Percentiles rank a stretch among this genome's conserved stretches.
phyloP scores from a whole-genome alignment of 2,797 vertebrate species.

The Petrocephalus schoutedeni region DNA sequence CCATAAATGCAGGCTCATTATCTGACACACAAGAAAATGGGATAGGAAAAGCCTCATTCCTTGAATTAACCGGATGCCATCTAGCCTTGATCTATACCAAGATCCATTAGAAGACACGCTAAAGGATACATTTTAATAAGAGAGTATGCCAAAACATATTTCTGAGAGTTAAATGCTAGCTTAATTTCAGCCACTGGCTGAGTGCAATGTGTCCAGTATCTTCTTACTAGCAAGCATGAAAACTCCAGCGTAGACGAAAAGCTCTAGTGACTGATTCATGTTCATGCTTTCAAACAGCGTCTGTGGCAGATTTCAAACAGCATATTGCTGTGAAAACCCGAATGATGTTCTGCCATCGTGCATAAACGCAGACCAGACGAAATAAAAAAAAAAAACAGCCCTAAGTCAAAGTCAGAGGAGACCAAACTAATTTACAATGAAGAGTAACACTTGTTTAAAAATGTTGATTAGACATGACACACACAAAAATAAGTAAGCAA shows the following conservation, averaged over 20 bases:
- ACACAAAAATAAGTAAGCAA: not conserved
- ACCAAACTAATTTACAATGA: not conserved
- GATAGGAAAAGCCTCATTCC: slow-evolving; percentile 4
- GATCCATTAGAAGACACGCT: slow-evolving; percentile 66
- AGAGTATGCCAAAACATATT: not conserved
- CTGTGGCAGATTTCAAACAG: not conserved
- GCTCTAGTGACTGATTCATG: not conserved
- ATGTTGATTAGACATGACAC: not conserved
- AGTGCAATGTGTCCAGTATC: not conserved
- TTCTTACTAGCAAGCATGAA: not conserved
- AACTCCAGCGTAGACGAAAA: not conserved
- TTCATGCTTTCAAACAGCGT: not conserved
- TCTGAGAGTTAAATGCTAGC: slow-evolving; percentile 62
- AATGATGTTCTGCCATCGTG: not conserved
- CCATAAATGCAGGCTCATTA: not conserved
- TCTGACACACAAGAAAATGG: not conserved
- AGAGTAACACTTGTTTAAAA: not conserved
- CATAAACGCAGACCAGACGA: not conserved
- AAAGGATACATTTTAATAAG: slow-evolving; percentile 43
- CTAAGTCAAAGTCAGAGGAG: not conserved
- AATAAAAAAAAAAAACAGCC: not conserved
- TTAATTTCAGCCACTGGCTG: not conserved
- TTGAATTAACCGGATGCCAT: slow-evolving; percentile 65
- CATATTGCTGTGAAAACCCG: not conserved
- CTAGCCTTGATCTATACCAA: slow-evolving; percentile 48